Base-by-base conservation (phyloP, 1,140 invertebrate genomes). In the Bombus sibiricus region DNA sequence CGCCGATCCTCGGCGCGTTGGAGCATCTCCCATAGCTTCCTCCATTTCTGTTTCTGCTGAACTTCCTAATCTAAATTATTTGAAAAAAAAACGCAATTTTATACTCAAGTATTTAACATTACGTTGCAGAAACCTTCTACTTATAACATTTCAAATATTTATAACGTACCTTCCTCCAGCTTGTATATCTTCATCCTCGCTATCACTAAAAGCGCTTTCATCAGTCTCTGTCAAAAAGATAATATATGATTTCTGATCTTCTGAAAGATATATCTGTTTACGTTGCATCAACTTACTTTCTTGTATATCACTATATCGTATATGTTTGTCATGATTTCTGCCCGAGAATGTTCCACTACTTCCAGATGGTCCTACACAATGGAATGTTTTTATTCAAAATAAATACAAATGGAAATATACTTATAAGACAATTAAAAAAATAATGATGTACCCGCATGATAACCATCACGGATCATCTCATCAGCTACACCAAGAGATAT, bases 401-500 rank as follows among this genome's bases (percentile, higher is more conserved):
- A 68, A 18, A 47, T 43, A 25, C 22, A 41, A n/a, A 5, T 12
- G 8, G 18, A 2, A 18, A 32, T n/a, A 73, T 25, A 69, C 6
- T 34, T 53, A 53, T 28, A 9, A n/a, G 25, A 18, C 28, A 8
- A 8, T 32, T 22, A 1, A 34, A 66, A 12, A 64, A n/a, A 32
- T 22, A 28, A 64, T 32, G 5, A 71, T 66, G 64, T 37, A 95
- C 94, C 94, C 83, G 93, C 87, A 88, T 91, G 92, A 90, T 93
- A 94, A 90, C 73, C 90, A 37, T 95, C 92, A 32, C 95, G 92
- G 34, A 93, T 95, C 12, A 96, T 91, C 93, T 96, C 95, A 88
- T 96, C 93, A 1, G 92, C 95, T 53, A 96, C 95, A 78, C 94
- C 95, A 72, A 96, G 91, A 28, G 95, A 96, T 89, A 96, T 96